Evolutionary conservation across 2,888 invertebrate genomes (phyloP).

Genomic region (Sepioteuthis lessoniana): DNA sequence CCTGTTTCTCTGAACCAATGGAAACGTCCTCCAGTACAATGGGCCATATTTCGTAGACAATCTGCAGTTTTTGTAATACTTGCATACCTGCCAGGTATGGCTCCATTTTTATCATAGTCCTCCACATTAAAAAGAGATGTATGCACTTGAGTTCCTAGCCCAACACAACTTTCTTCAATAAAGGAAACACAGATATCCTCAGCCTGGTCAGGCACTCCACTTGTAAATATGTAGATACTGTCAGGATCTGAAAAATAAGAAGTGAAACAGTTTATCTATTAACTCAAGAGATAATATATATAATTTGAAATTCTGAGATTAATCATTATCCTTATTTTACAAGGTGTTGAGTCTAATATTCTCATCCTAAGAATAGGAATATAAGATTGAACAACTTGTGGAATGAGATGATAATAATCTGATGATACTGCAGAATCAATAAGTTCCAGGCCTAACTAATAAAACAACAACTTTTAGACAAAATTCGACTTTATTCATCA

Average conservation of each 20-base stretch:
- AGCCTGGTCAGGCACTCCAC: slow-evolving; percentile 75
- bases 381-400: too few relatives aligned
- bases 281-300: too few relatives aligned
- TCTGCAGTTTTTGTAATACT: slow-evolving; percentile 75
- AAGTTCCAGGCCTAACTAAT: too few relatives aligned
- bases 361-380: too few relatives aligned
- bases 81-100: slow-evolving; percentile 75
- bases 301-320: too few relatives aligned
- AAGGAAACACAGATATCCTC: slow-evolving; percentile 68
- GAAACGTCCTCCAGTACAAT: slow-evolving; percentile 74
- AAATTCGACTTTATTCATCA: too few relatives aligned
- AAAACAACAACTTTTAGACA: too few relatives aligned
- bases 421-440: too few relatives aligned
- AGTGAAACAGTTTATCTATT: background rate
- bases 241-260: slow-evolving; percentile 66
- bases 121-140: slow-evolving; percentile 75
- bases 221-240: slow-evolving; percentile 75
- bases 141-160: slow-evolving; percentile 69
- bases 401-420: too few relatives aligned
- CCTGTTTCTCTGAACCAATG: slow-evolving; percentile 76
- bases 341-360: too few relatives aligned
- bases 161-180: slow-evolving; percentile 71
- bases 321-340: too few relatives aligned
- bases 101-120: slow-evolving; percentile 73
- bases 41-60: slow-evolving; percentile 72